Evolutionary conservation across 2,113 vertebrate species (phyloP).

Genomic region (Asarcornis scutulata): DNA sequence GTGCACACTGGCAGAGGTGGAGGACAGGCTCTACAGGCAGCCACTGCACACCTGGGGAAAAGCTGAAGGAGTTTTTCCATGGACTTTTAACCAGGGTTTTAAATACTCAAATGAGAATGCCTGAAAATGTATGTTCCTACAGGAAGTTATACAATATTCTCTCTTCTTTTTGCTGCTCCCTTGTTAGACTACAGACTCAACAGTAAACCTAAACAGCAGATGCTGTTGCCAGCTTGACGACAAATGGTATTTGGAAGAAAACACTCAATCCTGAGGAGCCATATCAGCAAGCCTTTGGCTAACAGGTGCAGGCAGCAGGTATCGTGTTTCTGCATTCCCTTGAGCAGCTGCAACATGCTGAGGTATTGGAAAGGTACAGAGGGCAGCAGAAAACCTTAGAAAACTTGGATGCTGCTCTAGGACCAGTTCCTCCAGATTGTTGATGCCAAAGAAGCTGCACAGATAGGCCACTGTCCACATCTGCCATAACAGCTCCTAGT

Average conservation of each 20-base stretch:
- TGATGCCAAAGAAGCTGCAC: neutral
- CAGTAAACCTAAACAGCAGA: neutral
- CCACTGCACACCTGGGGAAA: neutral
- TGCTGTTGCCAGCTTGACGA: neutral
- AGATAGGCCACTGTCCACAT: neutral
- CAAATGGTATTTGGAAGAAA: neutral
- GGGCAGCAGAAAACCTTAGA: neutral
- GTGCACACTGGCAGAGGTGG: rapidly evolving
- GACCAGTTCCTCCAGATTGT: neutral
- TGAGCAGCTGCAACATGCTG: neutral
- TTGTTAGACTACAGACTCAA: neutral
- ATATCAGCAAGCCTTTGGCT: neutral
- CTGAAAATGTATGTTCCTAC: neutral
- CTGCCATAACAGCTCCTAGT: neutral
- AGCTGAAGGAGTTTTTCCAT: neutral
- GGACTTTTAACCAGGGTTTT: neutral
- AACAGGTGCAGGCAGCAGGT: neutral
- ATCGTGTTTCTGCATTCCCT: rapidly evolving
- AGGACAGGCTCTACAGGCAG: neutral
- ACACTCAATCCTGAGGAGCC: neutral
- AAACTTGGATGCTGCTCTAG: neutral
- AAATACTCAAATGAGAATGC: neutral
- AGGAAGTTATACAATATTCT: neutral
- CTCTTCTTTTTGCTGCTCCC: neutral
- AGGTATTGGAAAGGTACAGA: neutral